phyloP scores from a whole-genome alignment of 2,888 invertebrate species.

The Orthosia gothica region DNA sequence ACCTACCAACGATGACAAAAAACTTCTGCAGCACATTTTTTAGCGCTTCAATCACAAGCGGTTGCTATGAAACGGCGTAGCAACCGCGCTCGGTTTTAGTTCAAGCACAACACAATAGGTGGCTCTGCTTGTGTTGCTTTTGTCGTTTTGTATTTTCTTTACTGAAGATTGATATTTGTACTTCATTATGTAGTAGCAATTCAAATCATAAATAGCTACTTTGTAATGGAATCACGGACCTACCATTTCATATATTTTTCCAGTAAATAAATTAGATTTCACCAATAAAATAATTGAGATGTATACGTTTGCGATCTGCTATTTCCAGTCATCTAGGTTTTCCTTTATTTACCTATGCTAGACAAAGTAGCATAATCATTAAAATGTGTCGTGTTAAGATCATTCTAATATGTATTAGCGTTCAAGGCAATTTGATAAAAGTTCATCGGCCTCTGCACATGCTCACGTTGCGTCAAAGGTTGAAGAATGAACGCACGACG shows the following conservation, averaged over 20 bases:
- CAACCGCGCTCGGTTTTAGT: conserved; percentile 31
- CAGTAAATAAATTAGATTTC: neutral
- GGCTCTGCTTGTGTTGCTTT: conserved; percentile 27
- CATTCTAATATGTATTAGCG: conserved; percentile 60
- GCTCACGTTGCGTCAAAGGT: conserved; percentile 82
- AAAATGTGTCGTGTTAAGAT: conserved; percentile 55
- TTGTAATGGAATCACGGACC: no score
- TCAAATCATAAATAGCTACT: no score
- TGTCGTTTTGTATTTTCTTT: neutral
- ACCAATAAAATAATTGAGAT: no score
- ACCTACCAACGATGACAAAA: conserved; percentile 19
- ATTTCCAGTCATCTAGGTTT: neutral
- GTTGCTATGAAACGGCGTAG: neutral
- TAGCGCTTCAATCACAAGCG: neutral
- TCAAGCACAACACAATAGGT: conserved; percentile 31
- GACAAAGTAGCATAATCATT: conserved; percentile 43
- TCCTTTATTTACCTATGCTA: conserved; percentile 1
- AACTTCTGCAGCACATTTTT: neutral
- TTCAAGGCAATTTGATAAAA: conserved; percentile 80
- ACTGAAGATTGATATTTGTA: neutral
- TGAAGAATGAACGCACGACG: conserved; percentile 67
- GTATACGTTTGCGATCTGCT: neutral
- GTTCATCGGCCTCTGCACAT: conserved; percentile 79
- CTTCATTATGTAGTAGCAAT: neutral
- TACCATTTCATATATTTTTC: no score